Conservation (phyloP, 1,140 invertebrate species). For the Diuraphis noxia region DNA sequence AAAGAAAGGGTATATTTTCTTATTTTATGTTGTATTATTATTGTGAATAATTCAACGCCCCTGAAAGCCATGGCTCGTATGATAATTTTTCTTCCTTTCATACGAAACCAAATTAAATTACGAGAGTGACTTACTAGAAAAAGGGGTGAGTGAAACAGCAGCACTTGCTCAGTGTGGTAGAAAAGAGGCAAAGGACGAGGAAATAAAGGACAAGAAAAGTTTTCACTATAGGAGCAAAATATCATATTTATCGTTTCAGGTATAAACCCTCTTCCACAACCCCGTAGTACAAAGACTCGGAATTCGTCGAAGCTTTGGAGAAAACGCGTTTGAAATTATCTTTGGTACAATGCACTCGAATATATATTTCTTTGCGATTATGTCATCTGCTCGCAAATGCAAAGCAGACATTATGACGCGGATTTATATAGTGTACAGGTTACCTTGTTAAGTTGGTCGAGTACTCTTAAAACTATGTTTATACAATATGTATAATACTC, state of each 20-base stretch:
- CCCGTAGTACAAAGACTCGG: not conserved
- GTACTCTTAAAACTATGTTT: not conserved
- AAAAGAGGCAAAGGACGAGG: not conserved
- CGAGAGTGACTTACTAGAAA: not conserved
- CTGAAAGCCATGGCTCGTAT: not conserved
- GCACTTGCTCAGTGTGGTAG: not conserved
- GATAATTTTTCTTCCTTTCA: conserved; percentile 42
- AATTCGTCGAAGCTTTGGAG: not conserved
- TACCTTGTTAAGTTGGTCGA: not conserved
- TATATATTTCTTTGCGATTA: conserved; percentile 36
- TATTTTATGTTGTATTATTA: not conserved
- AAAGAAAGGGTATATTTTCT: conserved; percentile 17
- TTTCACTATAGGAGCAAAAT: not conserved
- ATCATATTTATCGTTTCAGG: conserved; percentile 19
- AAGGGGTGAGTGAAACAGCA: not conserved
- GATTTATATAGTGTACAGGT: not conserved
- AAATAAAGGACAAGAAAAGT: not conserved
- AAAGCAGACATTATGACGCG: not conserved
- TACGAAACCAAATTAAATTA: conserved; percentile 43
- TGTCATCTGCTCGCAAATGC: not conserved
- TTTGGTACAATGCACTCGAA: not conserved
- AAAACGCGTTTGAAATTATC: conserved; percentile 24
- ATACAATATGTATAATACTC: not conserved
- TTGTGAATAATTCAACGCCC: conserved; percentile 18
- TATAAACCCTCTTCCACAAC: not conserved